Evolutionary conservation across 2,888 invertebrate species (phyloP), one percentile per base, ranked within the genome.

Genomic region (Erebia ligea): DNA sequence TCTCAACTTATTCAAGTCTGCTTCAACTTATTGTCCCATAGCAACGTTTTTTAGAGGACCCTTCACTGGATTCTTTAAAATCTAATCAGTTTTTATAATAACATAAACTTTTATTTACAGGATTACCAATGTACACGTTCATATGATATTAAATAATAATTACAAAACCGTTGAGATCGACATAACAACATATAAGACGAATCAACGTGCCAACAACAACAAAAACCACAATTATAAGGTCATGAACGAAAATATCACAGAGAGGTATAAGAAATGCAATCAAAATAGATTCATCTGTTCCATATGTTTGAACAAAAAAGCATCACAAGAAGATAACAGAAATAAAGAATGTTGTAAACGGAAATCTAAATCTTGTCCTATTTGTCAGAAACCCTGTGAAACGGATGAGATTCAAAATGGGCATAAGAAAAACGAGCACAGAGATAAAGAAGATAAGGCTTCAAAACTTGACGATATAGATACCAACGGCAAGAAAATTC

Each of bases 111-210:
- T 52, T 17, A 54, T 72, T 73, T 64, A n/a, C 66, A 74, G 70
- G 65, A 42, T 58, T 13, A 58, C 10, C 1, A 40, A 58, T 64
- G 63, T 45, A 21, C n/a, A 21, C 34, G 19, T 48, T 70, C 70
- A 69, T 82, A 90, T 90, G 90, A 83, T 82, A 86, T 78, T 85
- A 73, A 80, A 72, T 52, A 73, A 79, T 25, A 77, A 80, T 21
- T 77, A 78, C 58, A 84, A 79, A 81, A 83, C 78, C 68, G 79
- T 90, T 67, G 75, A 77, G 48, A 89, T 91, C 67, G 74, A 86
- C 15, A 91, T 91, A 73, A 86, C 84, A 52, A 89, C 87, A 5
- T 89, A 82, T 66, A 83, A 81, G 76, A 75, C 69, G 2, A 57
- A 72, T 42, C 69, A 75, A 21, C 13, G 25, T 4, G 8, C 34